Evolutionary conservation across 2,888 invertebrate genomes (phyloP).

Genomic region (Clivina fossor): DNA sequence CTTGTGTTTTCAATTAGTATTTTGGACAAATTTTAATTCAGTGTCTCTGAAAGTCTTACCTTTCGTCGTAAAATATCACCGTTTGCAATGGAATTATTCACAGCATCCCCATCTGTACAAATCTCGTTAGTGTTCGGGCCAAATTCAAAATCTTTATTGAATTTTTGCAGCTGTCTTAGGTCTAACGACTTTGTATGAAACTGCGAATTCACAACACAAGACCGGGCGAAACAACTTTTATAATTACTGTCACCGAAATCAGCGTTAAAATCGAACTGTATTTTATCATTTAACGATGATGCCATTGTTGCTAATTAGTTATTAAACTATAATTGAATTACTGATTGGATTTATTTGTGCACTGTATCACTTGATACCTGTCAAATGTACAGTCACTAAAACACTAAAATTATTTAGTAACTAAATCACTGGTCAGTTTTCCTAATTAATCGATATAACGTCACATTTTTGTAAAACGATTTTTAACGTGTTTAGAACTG

Average conservation of each 20-base stretch:
- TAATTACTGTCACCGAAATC: conserved; percentile 47
- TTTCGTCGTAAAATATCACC: conserved; percentile 37
- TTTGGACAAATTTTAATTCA: too few species aligned
- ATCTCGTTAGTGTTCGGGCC: conserved; percentile 10
- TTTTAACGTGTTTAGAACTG: too few species aligned
- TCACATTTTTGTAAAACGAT: too few species aligned
- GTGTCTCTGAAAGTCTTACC: conserved; percentile 31
- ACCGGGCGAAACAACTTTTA: conserved; percentile 52
- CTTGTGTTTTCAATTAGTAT: too few species aligned
- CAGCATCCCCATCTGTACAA: conserved; percentile 12
- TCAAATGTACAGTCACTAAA: conserved; percentile 27
- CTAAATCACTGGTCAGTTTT: background rate
- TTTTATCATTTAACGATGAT: conserved; percentile 30
- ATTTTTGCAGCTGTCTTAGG: conserved; percentile 36
- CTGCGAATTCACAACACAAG: conserved; percentile 50
- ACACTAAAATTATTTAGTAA: too few species aligned
- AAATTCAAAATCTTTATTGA: conserved; percentile 18
- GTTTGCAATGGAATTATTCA: too few species aligned
- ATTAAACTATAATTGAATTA: conserved; percentile 26
- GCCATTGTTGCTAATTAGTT: conserved; percentile 39
- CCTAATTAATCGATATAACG: too few species aligned
- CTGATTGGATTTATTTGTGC: conserved; percentile 32
- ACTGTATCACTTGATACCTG: conserved; percentile 26
- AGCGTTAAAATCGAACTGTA: conserved; percentile 43
- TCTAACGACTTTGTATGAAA: conserved; percentile 42